Evolutionary conservation across 2,797 vertebrate species (phyloP).

Genomic region (Lepilemur septentrionalis): DNA sequence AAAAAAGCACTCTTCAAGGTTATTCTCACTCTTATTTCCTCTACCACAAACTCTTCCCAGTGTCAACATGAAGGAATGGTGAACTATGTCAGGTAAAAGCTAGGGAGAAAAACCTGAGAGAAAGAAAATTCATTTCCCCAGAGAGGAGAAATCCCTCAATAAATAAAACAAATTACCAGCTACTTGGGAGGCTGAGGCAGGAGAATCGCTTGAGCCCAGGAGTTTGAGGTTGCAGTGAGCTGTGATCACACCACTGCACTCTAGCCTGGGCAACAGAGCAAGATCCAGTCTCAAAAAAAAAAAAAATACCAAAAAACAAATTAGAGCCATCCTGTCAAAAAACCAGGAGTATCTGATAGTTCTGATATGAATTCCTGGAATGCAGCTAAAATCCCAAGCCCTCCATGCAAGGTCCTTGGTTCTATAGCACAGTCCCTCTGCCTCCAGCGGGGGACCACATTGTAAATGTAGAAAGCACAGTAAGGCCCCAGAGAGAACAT

Average conservation of each 20-base stretch:
- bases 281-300: no score
- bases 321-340: neutral
- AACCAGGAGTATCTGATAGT: neutral
- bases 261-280: no score
- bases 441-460: neutral
- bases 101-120: neutral
- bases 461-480: neutral
- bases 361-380: neutral
- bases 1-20: neutral
- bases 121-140: neutral
- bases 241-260: neutral
- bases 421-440: neutral
- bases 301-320: neutral
- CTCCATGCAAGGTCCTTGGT: neutral
- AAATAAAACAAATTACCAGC: neutral
- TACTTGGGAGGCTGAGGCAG: neutral
- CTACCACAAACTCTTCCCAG: neutral
- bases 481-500: neutral
- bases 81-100: neutral
- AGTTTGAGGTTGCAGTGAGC: no score
- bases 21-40: neutral
- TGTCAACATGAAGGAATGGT: neutral
- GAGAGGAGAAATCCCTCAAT: neutral
- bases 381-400: neutral
- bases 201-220: neutral